Evolutionary conservation across 2,888 invertebrate genomes (phyloP).

Genomic region (Ceraclea dissimilis): DNA sequence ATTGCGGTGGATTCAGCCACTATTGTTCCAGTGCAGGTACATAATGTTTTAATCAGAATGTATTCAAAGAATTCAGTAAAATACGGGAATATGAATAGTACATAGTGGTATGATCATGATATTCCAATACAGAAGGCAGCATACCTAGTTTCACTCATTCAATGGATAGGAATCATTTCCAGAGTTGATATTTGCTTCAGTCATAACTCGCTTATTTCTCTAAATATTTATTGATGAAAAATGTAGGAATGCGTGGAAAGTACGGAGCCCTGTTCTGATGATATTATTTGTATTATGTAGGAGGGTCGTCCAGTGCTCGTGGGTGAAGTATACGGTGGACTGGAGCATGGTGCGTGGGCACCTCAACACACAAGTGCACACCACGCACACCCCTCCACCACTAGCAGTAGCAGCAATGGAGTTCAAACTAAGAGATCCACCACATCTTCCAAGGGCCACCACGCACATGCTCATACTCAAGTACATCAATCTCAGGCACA

Average conservation of each 20-base stretch:
- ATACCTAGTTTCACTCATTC: no score
- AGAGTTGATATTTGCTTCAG: no score
- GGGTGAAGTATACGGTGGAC: slow-evolving; percentile 41
- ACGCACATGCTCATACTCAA: not conserved
- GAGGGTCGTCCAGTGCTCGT: slow-evolving; percentile 27
- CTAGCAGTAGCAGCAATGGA: slow-evolving; percentile 35
- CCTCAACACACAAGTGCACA: slow-evolving; percentile 20
- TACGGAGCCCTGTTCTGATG: no score
- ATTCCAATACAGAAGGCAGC: no score
- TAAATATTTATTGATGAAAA: no score
- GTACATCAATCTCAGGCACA: slow-evolving; percentile 28
- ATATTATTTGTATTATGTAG: slow-evolving; percentile 12
- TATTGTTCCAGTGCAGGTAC: slow-evolving; percentile 24
- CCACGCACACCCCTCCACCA: slow-evolving; percentile 19
- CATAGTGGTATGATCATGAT: no score
- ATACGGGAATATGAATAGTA: no score
- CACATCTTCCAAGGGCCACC: slow-evolving; percentile 10
- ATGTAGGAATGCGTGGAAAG: no score
- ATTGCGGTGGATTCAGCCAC: slow-evolving; percentile 25
- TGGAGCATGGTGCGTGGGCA: slow-evolving; percentile 29
- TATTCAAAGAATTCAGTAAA: no score
- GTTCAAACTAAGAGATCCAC: slow-evolving; percentile 26
- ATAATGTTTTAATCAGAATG: not conserved
- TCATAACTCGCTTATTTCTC: no score
- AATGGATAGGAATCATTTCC: no score